Conservation (phyloP, 2,797 vertebrate species). For the Pipistrellus kuhlii region DNA sequence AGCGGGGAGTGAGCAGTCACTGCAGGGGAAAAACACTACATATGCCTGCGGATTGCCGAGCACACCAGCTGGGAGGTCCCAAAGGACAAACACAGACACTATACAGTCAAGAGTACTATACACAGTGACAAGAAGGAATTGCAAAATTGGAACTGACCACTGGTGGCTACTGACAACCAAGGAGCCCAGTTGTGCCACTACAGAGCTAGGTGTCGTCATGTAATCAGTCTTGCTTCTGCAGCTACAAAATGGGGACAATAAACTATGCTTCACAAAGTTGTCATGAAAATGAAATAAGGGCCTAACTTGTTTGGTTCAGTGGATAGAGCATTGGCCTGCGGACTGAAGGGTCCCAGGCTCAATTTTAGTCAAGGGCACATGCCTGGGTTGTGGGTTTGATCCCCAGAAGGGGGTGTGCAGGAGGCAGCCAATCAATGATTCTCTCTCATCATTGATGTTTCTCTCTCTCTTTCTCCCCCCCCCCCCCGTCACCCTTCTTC, state of each 20-base stretch:
- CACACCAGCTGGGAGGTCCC: not conserved
- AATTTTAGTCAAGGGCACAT: no score
- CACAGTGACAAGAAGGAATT: not conserved
- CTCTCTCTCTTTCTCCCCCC: no score
- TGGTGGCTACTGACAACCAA: not conserved
- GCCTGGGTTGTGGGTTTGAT: no score
- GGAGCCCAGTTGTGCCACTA: not conserved
- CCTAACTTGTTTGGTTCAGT: no score
- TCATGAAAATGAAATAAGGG: not conserved
- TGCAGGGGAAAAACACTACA: not conserved
- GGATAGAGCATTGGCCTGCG: no score
- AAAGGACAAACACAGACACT: not conserved
- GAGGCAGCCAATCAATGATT: no score
- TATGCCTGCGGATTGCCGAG: not conserved
- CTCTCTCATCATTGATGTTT: no score
- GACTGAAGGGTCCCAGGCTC: no score
- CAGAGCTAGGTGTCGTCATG: accelerated
- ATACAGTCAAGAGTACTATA: not conserved
- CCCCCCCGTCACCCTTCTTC: no score
- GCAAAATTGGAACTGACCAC: not conserved
- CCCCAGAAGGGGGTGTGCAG: no score
- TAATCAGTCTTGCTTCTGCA: not conserved
- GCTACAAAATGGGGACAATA: conserved; percentile 10
- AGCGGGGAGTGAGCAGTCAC: no score
- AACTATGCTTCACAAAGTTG: conserved; percentile 25